phyloP scores from a whole-genome alignment of 2,797 vertebrate genomes.

The Sebastiscus tertius region DNA sequence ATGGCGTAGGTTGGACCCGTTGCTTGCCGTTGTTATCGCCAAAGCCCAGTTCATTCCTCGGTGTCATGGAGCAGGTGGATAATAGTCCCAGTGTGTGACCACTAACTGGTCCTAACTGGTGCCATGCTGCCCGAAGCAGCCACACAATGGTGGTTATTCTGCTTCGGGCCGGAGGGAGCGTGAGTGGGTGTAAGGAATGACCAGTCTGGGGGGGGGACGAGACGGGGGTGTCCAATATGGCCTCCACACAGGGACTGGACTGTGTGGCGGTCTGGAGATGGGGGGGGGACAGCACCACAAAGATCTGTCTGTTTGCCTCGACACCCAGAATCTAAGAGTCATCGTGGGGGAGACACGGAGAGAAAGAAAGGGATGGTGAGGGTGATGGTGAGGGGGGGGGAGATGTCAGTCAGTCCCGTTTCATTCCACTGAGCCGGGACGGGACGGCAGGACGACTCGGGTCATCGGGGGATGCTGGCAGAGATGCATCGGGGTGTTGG shows the following conservation, averaged over 20 bases:
- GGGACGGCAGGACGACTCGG: slow-evolving; percentile 25
- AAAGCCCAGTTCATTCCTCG: slow-evolving; percentile 8
- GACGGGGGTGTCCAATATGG: slow-evolving; percentile 77
- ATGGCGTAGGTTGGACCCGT: slow-evolving; percentile 22
- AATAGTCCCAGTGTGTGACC: slow-evolving; percentile 74
- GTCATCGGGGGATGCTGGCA: slow-evolving; percentile 19
- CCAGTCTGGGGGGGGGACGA: slow-evolving; percentile 56
- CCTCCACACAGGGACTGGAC: slow-evolving; percentile 70
- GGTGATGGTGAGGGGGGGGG: background rate
- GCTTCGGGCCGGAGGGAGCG: slow-evolving; percentile 37
- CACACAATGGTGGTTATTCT: slow-evolving; percentile 81
- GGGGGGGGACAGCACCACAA: slow-evolving; percentile 67
- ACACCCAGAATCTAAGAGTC: slow-evolving; percentile 47
- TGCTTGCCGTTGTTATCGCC: slow-evolving; percentile 10
- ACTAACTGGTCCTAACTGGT: slow-evolving; percentile 74
- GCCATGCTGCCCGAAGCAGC: slow-evolving; percentile 66
- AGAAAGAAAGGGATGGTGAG: slow-evolving; percentile 19
- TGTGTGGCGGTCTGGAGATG: slow-evolving; percentile 59
- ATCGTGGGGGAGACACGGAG: slow-evolving; percentile 38
- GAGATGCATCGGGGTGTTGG: background rate
- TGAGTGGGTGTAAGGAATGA: slow-evolving; percentile 76
- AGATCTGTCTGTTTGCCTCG: slow-evolving; percentile 65
- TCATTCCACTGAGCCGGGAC: slow-evolving; percentile 15
- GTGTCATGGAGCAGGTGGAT: slow-evolving; percentile 55
- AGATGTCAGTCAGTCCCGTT: slow-evolving; percentile 12